Percentiles rank a stretch among this genome's conserved stretches.
phyloP scores from a whole-genome alignment of 2,888 invertebrate genomes.

The Metacarcinus magister region DNA sequence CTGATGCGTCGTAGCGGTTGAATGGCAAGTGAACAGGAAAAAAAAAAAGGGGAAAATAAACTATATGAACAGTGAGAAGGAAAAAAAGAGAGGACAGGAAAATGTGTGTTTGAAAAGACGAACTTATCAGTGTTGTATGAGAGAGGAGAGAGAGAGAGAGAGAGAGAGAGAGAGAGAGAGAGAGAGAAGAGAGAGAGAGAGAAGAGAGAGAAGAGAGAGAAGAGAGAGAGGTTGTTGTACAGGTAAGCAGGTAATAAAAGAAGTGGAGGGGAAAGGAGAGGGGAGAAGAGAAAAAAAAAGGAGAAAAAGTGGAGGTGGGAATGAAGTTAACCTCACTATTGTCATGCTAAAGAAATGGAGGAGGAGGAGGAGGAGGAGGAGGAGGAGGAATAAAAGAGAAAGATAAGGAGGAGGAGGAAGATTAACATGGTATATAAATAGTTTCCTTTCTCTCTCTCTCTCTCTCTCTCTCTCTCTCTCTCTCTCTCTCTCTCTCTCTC shows the following conservation, averaged over 20 bases:
- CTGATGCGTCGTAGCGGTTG: neutral
- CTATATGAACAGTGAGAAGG: neutral
- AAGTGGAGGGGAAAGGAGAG: neutral
- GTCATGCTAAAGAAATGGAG: neutral
- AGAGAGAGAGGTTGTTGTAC: neutral
- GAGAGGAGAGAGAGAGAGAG: neutral
- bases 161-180: neutral
- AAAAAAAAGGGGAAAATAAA: neutral
- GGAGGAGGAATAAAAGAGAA: neutral
- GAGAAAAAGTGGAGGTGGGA: neutral
- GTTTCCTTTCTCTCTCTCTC: neutral
- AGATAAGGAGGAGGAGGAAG: neutral
- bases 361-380: neutral
- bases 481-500: slow-evolving; percentile 38
- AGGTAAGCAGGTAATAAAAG: too few relatives aligned
- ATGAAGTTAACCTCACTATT: neutral
- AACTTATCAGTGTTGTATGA: too few relatives aligned
- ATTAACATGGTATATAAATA: neutral
- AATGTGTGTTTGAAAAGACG: too few relatives aligned
- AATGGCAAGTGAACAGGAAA: neutral
- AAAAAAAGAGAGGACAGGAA: neutral
- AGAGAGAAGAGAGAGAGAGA: too few relatives aligned
- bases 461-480: neutral
- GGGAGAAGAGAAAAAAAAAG: neutral
- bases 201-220: neutral